phyloP scores from a whole-genome alignment of 2,888 invertebrate genomes.

The Rhagonycha fulva region DNA sequence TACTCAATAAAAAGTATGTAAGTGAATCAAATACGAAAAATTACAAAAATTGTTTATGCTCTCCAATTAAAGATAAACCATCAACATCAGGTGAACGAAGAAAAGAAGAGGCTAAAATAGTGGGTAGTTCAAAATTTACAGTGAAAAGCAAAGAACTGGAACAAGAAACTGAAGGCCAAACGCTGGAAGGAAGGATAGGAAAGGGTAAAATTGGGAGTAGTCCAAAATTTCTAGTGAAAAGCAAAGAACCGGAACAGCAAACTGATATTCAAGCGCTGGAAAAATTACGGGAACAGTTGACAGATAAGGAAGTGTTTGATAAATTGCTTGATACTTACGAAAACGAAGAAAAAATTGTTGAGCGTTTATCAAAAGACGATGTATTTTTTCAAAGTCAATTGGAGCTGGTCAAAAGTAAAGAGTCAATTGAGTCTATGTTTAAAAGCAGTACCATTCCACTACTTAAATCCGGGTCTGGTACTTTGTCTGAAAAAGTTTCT shows the following conservation, averaged over 20 bases:
- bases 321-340: slow-evolving; percentile 39
- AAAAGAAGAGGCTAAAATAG: background rate
- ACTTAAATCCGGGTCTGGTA: background rate
- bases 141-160: background rate
- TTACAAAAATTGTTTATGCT: background rate
- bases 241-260: background rate
- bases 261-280: background rate
- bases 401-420: slow-evolving; percentile 14
- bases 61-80: background rate
- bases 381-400: slow-evolving; percentile 32
- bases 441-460: background rate
- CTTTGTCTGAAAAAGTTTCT: background rate
- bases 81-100: background rate
- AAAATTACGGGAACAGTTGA: slow-evolving; percentile 23
- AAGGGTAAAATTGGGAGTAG: too few species aligned
- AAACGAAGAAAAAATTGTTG: slow-evolving; percentile 36
- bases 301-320: slow-evolving; percentile 41
- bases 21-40: background rate
- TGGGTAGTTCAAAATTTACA: background rate
- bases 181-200: too few species aligned
- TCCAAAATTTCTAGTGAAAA: background rate
- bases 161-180: too few species aligned
- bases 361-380: slow-evolving; percentile 37
- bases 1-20: background rate
- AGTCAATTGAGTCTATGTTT: slow-evolving; percentile 1